phyloP scores from a whole-genome alignment of 2,797 vertebrate species.

The Sebastes steindachneri region DNA sequence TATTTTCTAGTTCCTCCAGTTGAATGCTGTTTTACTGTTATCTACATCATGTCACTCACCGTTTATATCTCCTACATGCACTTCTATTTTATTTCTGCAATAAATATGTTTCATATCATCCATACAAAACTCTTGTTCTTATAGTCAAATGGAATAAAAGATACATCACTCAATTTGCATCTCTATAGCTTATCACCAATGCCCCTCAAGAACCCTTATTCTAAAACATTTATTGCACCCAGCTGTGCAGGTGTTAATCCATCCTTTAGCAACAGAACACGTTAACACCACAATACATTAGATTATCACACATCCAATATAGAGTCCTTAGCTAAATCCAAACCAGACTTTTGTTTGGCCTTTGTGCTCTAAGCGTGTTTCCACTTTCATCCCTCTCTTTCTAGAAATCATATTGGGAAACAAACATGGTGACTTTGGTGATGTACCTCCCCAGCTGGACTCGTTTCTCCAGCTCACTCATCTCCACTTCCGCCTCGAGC shows the following conservation, averaged over 20 bases:
- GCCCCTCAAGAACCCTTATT: neutral
- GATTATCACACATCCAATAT: constrained; percentile 8
- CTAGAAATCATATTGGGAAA: constrained; percentile 90
- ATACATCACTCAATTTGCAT: neutral
- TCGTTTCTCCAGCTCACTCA: constrained; percentile 87
- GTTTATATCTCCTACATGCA: neutral
- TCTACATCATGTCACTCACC: neutral
- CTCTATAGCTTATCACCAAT: neutral
- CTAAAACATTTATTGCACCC: neutral
- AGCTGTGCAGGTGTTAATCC: constrained; percentile 10
- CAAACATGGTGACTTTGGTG: constrained; percentile 88
- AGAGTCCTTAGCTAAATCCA: neutral
- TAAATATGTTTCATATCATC: constrained; percentile 15
- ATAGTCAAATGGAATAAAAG: neutral
- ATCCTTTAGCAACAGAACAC: neutral
- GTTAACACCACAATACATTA: neutral
- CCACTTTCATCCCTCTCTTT: neutral
- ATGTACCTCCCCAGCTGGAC: constrained; percentile 87
- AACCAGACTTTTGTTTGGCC: neutral
- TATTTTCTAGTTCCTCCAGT: neutral
- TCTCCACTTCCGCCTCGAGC: constrained; percentile 90
- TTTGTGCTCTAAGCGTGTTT: neutral
- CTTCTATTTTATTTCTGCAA: neutral
- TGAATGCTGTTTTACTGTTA: constrained; percentile 3
- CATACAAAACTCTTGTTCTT: neutral